These are phyloP conservation scores for Nasua narica DNA, from an alignment of 2,797 vertebrate genomes.

Conservation along the genomic window DNA sequence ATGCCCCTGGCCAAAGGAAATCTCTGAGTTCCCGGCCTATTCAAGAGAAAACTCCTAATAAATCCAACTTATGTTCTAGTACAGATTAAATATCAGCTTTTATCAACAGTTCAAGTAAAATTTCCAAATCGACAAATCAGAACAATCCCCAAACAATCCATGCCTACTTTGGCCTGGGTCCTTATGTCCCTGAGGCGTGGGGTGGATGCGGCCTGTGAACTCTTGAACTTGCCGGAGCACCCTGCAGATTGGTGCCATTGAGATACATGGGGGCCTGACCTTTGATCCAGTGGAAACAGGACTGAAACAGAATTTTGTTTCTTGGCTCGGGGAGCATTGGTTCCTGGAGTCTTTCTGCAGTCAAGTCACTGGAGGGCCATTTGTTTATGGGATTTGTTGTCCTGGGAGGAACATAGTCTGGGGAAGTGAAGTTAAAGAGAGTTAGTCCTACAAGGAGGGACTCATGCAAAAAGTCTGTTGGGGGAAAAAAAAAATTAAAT, in stretches of 20 bases:
- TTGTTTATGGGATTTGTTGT: slow-evolving; percentile 65
- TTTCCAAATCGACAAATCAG: slow-evolving; percentile 14
- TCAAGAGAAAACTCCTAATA: slow-evolving; percentile 34
- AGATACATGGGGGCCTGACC: background rate
- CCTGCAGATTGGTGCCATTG: background rate
- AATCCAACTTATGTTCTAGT: background rate
- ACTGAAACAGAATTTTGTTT: slow-evolving; percentile 39
- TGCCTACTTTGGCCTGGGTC: background rate
- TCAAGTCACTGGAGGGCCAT: slow-evolving; percentile 25
- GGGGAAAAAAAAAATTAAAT: background rate
- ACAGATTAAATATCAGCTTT: background rate
- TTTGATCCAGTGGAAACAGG: background rate
- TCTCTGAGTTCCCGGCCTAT: background rate
- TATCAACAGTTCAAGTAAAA: background rate
- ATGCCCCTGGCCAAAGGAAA: background rate
- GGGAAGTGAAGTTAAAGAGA: slow-evolving; percentile 3
- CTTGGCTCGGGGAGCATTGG: background rate
- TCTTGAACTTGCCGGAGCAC: background rate
- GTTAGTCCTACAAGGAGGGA: background rate
- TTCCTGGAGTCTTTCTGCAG: slow-evolving; percentile 56
- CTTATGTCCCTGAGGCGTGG: background rate
- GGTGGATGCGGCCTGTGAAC: background rate
- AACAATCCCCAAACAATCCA: background rate
- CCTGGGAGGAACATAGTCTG: background rate
- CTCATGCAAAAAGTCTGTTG: background rate